Conservation (phyloP, 2,888 invertebrate genomes). For the Chesias legatella region DNA sequence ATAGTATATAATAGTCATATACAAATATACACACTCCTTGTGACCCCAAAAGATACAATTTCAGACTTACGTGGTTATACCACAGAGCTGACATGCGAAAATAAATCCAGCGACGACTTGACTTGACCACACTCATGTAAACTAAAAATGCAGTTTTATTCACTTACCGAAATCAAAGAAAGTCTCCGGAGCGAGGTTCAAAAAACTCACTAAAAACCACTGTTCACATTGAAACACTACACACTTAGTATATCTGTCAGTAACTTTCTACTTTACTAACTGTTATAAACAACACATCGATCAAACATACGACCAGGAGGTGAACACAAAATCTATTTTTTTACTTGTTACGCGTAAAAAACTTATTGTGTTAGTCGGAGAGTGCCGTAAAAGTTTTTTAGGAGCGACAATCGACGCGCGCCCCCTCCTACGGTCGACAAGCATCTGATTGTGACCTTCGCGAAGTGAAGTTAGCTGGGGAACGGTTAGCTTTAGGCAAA, state of each 20-base stretch:
- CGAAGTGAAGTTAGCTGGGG: slow-evolving; percentile 59
- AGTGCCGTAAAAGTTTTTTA: slow-evolving; percentile 52
- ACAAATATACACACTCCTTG: not conserved
- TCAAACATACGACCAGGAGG: slow-evolving; percentile 14
- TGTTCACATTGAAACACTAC: slow-evolving; percentile 26
- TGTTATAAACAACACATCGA: slow-evolving; percentile 14
- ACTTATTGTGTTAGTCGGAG: slow-evolving; percentile 40
- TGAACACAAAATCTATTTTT: slow-evolving; percentile 29
- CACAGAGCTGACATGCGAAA: slow-evolving; percentile 22
- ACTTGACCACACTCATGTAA: too few species aligned
- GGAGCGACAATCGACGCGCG: slow-evolving; percentile 37
- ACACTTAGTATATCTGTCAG: slow-evolving; percentile 20
- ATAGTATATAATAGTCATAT: too few species aligned
- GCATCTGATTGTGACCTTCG: slow-evolving; percentile 62
- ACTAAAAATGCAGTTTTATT: not conserved
- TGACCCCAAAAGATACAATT: slow-evolving; percentile 11
- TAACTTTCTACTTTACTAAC: slow-evolving; percentile 32
- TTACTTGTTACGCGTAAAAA: slow-evolving; percentile 41
- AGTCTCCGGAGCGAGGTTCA: slow-evolving; percentile 26
- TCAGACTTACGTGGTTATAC: slow-evolving; percentile 9
- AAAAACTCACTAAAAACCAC: slow-evolving; percentile 32
- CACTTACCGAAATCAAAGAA: slow-evolving; percentile 25
- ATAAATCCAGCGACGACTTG: slow-evolving; percentile 13
- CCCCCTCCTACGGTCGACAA: slow-evolving; percentile 20
- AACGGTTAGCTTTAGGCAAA: slow-evolving; percentile 75